phyloP scores from a whole-genome alignment of 2,888 invertebrate genomes.

The Lasioglossum malachurum region DNA sequence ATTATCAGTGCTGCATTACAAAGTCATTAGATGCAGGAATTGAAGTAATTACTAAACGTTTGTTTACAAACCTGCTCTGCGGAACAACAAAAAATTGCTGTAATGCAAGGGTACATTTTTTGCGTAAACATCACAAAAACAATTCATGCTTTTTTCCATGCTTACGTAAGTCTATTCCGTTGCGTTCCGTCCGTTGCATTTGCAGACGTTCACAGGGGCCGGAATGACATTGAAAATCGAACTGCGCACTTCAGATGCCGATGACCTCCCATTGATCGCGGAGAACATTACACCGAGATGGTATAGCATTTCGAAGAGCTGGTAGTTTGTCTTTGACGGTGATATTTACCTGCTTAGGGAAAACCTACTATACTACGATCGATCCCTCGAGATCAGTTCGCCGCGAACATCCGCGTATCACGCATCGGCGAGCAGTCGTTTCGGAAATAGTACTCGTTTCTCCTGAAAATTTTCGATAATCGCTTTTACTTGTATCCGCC shows the following conservation, averaged over 20 bases:
- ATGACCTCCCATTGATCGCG: slow-evolving; percentile 7
- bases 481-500: neutral
- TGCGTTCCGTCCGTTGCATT: neutral
- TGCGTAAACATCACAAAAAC: neutral
- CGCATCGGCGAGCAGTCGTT: neutral
- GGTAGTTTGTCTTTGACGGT: neutral
- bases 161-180: neutral
- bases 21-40: neutral
- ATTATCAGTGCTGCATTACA: neutral
- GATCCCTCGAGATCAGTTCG: neutral
- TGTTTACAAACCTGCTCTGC: neutral
- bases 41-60: neutral
- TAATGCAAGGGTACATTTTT: neutral
- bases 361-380: neutral
- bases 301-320: neutral
- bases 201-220: neutral
- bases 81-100: neutral
- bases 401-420: neutral
- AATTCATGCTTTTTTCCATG: neutral
- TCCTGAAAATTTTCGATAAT: neutral
- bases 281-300: neutral
- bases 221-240: slow-evolving; percentile 1
- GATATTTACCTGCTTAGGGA: slow-evolving; percentile 4
- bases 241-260: slow-evolving; percentile 4
- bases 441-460: neutral